Percentiles rank a stretch among this genome's conserved stretches.
Conservation (phyloP, 2,113 vertebrate species). For the Hippocampus mohnikei region DNA sequence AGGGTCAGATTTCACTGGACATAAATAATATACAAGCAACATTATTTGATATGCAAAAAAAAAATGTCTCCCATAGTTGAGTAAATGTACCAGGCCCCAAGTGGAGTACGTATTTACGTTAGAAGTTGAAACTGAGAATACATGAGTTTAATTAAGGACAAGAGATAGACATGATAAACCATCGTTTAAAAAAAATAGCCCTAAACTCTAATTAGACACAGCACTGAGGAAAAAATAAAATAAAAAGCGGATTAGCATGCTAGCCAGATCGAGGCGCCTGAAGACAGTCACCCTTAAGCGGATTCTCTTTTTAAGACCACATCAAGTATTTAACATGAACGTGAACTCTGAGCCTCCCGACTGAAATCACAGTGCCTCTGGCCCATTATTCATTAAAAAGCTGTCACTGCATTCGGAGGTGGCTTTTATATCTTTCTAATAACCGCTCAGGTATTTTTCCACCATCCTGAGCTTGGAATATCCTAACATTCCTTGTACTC, state of each 20-base stretch:
- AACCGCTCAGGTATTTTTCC: constrained; percentile 23
- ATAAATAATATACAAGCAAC: neutral
- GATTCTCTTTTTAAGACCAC: constrained; percentile 44
- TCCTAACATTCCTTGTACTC: too few relatives aligned
- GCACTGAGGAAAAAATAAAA: neutral
- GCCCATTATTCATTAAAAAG: constrained; percentile 36
- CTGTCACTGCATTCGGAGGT: constrained; percentile 13
- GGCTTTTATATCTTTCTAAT: constrained; percentile 37
- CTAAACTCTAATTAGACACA: constrained; percentile 15
- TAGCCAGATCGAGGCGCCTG: constrained; percentile 30
- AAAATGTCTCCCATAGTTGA: neutral
- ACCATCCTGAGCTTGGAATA: constrained; percentile 19
- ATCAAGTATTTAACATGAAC: constrained; percentile 53
- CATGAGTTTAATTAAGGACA: constrained; percentile 4
- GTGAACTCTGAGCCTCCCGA: constrained; percentile 38
- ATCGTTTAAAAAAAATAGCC: constrained; percentile 2
- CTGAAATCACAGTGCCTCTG: constrained; percentile 36
- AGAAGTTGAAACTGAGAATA: neutral
- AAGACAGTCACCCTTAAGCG: constrained; percentile 28
- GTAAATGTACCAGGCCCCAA: neutral
- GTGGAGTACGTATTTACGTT: neutral
- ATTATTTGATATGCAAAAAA: neutral
- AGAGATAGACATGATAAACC: neutral
- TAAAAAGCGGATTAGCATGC: constrained; percentile 2
- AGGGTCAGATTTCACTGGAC: neutral